Evolutionary conservation across 37 sponge, comb jelly and placozoan species (phyloP).

Genomic region (Chondrilla cf. caribensis): DNA sequence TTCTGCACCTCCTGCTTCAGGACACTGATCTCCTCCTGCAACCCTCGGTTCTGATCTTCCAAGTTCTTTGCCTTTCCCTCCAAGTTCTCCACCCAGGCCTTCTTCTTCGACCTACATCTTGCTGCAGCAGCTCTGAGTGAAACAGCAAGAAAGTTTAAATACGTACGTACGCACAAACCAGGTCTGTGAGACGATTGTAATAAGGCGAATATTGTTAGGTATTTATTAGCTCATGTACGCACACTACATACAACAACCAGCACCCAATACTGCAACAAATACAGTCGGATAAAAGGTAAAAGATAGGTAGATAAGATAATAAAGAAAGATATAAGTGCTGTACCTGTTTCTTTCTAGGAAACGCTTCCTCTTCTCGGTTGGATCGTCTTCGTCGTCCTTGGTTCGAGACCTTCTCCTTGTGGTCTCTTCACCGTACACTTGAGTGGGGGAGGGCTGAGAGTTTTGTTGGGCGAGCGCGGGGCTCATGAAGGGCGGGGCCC

Average conservation of each 20-base stretch:
- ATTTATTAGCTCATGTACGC: too few species aligned
- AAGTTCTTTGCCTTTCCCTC: constrained; percentile 77
- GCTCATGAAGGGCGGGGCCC: background rate
- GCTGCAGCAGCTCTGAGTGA: constrained; percentile 77
- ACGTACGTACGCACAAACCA: background rate
- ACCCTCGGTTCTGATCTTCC: constrained; percentile 37
- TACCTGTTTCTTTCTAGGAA: constrained; percentile 86
- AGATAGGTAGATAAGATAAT: too few species aligned
- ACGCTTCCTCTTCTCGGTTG: constrained; percentile 72
- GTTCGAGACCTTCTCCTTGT: background rate
- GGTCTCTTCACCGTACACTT: background rate
- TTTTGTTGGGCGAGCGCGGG: background rate
- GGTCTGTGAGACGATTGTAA: background rate
- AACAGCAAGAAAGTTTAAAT: background rate
- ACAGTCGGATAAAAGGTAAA: too few species aligned
- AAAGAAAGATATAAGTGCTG: too few species aligned
- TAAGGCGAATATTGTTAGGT: background rate
- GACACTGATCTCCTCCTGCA: constrained; percentile 69
- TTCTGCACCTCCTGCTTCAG: constrained; percentile 83
- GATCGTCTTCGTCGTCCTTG: constrained; percentile 58
- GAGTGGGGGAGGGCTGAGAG: background rate
- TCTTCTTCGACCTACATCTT: constrained; percentile 85
- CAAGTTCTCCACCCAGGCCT: constrained; percentile 76
- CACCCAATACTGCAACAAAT: too few species aligned
- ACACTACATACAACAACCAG: too few species aligned